phyloP scores from a whole-genome alignment of 2,113 vertebrate species.

The Mustela lutreola region DNA sequence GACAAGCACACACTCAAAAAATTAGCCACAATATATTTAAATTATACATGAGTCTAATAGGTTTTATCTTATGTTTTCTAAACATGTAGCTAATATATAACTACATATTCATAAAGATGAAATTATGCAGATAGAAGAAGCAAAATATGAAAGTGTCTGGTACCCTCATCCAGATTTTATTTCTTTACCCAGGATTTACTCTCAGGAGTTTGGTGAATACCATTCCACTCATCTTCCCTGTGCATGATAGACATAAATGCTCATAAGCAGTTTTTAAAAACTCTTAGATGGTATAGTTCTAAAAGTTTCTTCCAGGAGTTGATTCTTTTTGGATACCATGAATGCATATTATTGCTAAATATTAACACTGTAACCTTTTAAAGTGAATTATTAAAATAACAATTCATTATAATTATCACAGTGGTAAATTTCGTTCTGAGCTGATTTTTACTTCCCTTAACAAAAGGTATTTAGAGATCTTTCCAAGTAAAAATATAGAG shows the following conservation, averaged over 20 bases:
- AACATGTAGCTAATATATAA: neutral
- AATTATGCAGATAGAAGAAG: slow-evolving; percentile 8
- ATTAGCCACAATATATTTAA: slow-evolving; percentile 37
- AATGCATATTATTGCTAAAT: neutral
- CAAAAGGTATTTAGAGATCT: neutral
- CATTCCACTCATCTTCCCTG: neutral
- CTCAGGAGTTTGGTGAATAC: neutral
- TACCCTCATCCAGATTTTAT: neutral
- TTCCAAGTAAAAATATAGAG: neutral
- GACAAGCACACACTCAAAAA: neutral
- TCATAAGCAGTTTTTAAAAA: neutral
- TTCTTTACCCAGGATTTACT: neutral
- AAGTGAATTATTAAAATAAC: slow-evolving; percentile 23
- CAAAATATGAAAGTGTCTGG: neutral
- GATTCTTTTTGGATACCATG: neutral
- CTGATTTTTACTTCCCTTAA: slow-evolving; percentile 18
- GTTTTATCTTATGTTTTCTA: slow-evolving; percentile 16
- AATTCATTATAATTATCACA: neutral
- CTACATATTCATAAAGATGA: neutral
- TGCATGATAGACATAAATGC: neutral
- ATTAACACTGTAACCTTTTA: neutral
- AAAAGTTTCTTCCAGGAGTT: slow-evolving; percentile 39
- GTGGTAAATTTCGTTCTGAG: neutral
- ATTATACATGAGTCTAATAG: neutral
- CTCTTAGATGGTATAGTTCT: neutral